A percentile compares a stretch with the other conserved stretches of the same genome.
These are phyloP conservation scores for Antheraea assamensis DNA, from an alignment of 2,888 invertebrate species.

Conservation along the genomic window DNA sequence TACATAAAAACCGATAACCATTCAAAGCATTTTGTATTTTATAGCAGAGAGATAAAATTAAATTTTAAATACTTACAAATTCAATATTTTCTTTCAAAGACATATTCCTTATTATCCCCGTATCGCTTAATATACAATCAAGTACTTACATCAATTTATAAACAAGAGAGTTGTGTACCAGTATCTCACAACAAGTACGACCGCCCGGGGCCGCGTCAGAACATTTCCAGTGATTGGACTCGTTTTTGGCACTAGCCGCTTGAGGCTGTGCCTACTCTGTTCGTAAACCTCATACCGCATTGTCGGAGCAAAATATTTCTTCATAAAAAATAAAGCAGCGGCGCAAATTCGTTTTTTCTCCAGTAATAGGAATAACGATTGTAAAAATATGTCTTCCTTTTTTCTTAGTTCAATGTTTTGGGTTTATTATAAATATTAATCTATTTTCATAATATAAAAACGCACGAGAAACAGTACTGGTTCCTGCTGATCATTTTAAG, in stretches of 20 bases:
- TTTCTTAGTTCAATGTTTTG: background rate
- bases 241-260: slow-evolving; percentile 20
- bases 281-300: background rate
- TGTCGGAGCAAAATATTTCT: background rate
- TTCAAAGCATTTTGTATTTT: no score
- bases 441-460: no score
- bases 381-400: background rate
- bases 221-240: slow-evolving; percentile 21
- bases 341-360: background rate
- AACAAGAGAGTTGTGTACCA: background rate
- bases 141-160: background rate
- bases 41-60: no score
- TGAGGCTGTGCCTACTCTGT: slow-evolving; percentile 11
- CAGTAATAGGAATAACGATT: background rate
- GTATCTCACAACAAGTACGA: slow-evolving; percentile 7
- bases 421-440: no score
- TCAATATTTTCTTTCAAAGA: background rate
- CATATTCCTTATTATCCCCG: background rate
- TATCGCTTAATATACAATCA: background rate
- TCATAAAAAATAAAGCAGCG: background rate
- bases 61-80: background rate
- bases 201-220: slow-evolving; percentile 9
- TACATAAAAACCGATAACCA: no score
- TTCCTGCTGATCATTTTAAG: no score
- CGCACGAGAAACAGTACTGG: no score